Conservation (phyloP, 2,888 invertebrate species). For the Cactoblastis cactorum region DNA sequence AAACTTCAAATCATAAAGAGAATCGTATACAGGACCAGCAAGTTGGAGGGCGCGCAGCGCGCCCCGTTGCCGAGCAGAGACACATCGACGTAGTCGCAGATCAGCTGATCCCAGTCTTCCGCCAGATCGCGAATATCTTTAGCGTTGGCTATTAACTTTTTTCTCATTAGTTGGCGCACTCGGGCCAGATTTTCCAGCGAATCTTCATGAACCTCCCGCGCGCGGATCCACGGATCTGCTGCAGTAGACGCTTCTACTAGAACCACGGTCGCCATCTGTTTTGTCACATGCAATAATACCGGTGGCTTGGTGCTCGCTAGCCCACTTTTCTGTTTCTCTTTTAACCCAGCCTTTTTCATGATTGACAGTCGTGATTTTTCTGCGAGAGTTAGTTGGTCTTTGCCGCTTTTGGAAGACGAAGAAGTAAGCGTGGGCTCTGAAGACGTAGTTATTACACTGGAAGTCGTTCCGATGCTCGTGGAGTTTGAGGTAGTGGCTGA, state of each 20-base stretch:
- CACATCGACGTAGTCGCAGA: slow-evolving; percentile 65
- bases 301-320: slow-evolving; percentile 50
- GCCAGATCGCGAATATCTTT: slow-evolving; percentile 55
- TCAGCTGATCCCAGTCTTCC: slow-evolving; percentile 60
- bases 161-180: slow-evolving; percentile 60
- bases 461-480: neutral
- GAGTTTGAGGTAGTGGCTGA: neutral
- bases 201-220: slow-evolving; percentile 38
- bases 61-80: slow-evolving; percentile 31
- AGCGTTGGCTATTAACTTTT: slow-evolving; percentile 51
- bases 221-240: slow-evolving; percentile 34
- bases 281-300: slow-evolving; percentile 56
- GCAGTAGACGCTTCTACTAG: slow-evolving; percentile 50
- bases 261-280: slow-evolving; percentile 48
- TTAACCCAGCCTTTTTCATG: slow-evolving; percentile 53
- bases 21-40: too few relatives aligned
- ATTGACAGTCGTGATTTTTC: slow-evolving; percentile 63
- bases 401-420: neutral
- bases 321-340: slow-evolving; percentile 37
- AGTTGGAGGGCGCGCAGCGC: too few relatives aligned
- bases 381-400: slow-evolving; percentile 43
- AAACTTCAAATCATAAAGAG: too few relatives aligned
- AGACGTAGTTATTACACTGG: slow-evolving; percentile 6
- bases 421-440: neutral
- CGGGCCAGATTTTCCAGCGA: slow-evolving; percentile 39